phyloP scores from a whole-genome alignment of 2,797 vertebrate species.

The Melanotaenia maccullochi region DNA sequence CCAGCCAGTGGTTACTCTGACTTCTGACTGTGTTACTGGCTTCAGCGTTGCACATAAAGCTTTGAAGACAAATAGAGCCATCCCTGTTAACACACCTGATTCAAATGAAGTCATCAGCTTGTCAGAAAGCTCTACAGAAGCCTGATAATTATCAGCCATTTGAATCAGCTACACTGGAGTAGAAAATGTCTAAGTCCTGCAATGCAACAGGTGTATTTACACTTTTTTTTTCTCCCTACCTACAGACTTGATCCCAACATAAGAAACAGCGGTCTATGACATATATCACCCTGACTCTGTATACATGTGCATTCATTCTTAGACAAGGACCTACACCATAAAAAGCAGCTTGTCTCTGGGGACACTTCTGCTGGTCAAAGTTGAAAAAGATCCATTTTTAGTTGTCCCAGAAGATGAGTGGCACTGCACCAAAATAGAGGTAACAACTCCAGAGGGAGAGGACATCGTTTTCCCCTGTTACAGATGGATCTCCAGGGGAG shows the following conservation, averaged over 20 bases:
- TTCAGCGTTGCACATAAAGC: not conserved
- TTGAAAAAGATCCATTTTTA: slow-evolving; percentile 63
- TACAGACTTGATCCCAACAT: not conserved
- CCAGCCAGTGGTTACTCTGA: not conserved
- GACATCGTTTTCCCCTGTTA: slow-evolving; percentile 73
- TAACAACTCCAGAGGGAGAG: slow-evolving; percentile 68
- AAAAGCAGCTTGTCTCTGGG: slow-evolving; percentile 51
- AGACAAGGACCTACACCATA: slow-evolving; percentile 61
- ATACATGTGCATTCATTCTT: not conserved
- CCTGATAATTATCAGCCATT: not conserved
- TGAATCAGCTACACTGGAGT: not conserved
- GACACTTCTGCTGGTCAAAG: slow-evolving; percentile 66
- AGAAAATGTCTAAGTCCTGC: not conserved
- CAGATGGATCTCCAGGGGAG: slow-evolving; percentile 71
- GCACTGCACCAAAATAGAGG: slow-evolving; percentile 71
- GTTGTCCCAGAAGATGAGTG: slow-evolving; percentile 64
- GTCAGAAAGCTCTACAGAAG: not conserved
- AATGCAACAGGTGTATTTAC: not conserved
- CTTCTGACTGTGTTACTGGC: too few relatives aligned
- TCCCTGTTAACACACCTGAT: not conserved
- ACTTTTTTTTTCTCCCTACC: not conserved
- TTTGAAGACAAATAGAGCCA: not conserved
- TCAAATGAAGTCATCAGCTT: not conserved
- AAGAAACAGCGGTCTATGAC: not conserved
- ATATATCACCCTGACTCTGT: not conserved